Conservation (phyloP, 2,797 vertebrate species). For the Diglossa cyanea region DNA sequence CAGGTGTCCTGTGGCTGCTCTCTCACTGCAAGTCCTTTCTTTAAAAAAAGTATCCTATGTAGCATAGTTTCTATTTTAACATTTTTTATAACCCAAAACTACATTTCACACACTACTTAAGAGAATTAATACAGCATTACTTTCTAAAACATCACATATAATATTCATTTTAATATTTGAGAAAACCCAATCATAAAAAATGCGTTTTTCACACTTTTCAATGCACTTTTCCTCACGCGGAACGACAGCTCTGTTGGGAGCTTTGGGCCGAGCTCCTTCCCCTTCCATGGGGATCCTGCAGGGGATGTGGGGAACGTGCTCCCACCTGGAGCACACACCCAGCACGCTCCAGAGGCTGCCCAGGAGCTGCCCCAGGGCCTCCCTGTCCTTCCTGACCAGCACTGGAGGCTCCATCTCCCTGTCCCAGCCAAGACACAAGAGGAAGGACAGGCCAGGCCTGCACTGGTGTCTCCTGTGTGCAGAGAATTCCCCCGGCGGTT, state of each 20-base stretch:
- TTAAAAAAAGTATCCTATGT: no score
- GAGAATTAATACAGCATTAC: no score
- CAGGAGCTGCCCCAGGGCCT: not conserved
- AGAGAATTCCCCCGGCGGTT: not conserved
- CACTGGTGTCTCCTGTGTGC: not conserved
- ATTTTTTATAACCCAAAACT: no score
- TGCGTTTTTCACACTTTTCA: not conserved
- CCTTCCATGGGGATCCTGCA: not conserved
- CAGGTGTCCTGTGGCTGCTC: no score
- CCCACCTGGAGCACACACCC: not conserved
- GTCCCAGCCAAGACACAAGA: not conserved
- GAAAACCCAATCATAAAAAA: no score
- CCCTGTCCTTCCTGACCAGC: not conserved
- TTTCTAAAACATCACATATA: no score
- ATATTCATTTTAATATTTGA: no score
- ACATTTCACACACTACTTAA: no score
- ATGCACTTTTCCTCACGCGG: no score
- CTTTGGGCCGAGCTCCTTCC: not conserved
- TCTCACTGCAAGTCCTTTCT: no score
- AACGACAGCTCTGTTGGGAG: not conserved
- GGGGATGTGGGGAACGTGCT: fast-evolving
- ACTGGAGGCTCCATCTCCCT: not conserved
- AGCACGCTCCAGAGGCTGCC: not conserved
- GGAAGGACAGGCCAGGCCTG: not conserved
- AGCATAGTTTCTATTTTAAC: no score